Conservation (phyloP, 2,888 invertebrate genomes). For the Drosophila neotestacea region DNA sequence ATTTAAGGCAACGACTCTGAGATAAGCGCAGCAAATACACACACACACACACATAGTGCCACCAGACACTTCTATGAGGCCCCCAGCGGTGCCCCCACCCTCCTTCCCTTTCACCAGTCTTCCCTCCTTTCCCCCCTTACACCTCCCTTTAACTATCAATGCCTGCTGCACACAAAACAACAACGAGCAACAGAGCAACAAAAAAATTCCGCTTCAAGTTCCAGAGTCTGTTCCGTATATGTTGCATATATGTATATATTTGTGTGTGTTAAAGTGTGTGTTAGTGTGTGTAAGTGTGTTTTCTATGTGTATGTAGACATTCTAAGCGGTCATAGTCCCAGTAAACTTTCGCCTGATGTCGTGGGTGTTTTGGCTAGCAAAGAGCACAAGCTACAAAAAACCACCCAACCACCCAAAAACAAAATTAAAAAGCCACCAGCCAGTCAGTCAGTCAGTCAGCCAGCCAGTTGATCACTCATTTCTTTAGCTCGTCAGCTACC, state of each 20-base stretch:
- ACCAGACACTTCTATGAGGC: slow-evolving; percentile 71
- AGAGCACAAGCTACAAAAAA: slow-evolving; percentile 10
- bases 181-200: slow-evolving; percentile 40
- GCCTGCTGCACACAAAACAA: slow-evolving; percentile 20
- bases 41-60: slow-evolving; percentile 47
- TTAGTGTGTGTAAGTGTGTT: slow-evolving; percentile 19
- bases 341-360: slow-evolving; percentile 78
- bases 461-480: slow-evolving; percentile 28
- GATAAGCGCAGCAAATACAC: slow-evolving; percentile 66
- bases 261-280: slow-evolving; percentile 36
- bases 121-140: background rate
- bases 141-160: background rate
- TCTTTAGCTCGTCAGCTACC: background rate
- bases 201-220: slow-evolving; percentile 72
- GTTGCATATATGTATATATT: slow-evolving; percentile 9
- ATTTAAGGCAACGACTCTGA: slow-evolving; percentile 80
- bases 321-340: slow-evolving; percentile 81
- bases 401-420: slow-evolving; percentile 1
- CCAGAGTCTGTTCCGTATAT: slow-evolving; percentile 70
- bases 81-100: slow-evolving; percentile 22
- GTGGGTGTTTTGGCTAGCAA: slow-evolving; percentile 42
- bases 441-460: slow-evolving; percentile 5
- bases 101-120: background rate
- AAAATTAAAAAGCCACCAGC: background rate
- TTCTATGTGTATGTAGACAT: slow-evolving; percentile 65